Base-by-base conservation (phyloP, 1,140 invertebrate species). In the Armadillidium nasatum region DNA sequence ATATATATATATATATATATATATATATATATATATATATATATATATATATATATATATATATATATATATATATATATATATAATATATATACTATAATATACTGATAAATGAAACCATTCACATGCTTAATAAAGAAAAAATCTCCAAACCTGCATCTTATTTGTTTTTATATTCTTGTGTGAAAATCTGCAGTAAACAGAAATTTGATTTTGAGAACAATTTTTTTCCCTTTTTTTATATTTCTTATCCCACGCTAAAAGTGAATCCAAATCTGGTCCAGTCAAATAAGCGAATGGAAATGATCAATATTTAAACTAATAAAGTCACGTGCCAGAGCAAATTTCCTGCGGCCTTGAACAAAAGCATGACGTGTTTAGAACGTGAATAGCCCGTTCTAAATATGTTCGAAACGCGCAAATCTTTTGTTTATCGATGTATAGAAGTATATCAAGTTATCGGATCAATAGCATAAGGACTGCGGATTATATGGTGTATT, bases 271-370 rank as follows among this genome's bases (percentile, higher is more conserved):
- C 11, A 60, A 60, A 60, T 60, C 50, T 60, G 50, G 11, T 60
- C 7, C 19, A 60, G 50, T 60, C 50, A 60, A 19, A 60, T 13
- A 19, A 60, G 50, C 50, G 50, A 60, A 60, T 60, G 33, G 33
- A 60, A 60, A 60, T 60, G 50, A 60, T 60, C 50, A 60, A 60
- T 60, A 60, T 60, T 60, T 60, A 60, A 60, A 60, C 50, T 60
- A 60, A 60, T 60, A 60, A 60, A 60, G 50, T 60, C 50, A 60
- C 50, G 50, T 60, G 50, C 7, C 50, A 1, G 50, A 60, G 19
- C 50, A 19, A 60, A 7, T 60, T 60, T 19, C 50, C 50, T 60
- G 50, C 50, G 50, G 50, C 50, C 50, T 60, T 60, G 50, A 60
- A 60, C 50, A 60, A 60, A 60, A 60, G 50, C 50, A 15, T 60